These are phyloP conservation scores for Tachuris rubrigastra DNA, from an alignment of 2,113 vertebrate genomes.

Conservation along the genomic window DNA sequence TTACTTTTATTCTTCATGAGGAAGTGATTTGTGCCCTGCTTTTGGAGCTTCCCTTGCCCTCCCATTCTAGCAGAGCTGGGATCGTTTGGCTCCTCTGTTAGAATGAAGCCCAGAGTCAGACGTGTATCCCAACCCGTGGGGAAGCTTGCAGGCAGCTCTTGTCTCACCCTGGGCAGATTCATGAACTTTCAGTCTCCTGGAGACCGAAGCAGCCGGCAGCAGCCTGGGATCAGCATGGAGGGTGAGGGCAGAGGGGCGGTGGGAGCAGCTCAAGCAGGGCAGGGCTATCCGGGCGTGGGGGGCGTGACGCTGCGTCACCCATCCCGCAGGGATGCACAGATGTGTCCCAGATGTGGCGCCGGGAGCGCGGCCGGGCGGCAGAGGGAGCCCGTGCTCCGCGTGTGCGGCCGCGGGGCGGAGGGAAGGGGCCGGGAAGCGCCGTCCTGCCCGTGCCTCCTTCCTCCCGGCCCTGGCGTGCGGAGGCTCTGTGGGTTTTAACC, in stretches of 20 bases:
- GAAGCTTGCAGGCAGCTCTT: neutral
- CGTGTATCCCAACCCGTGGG: neutral
- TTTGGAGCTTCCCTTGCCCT: neutral
- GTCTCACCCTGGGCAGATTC: neutral
- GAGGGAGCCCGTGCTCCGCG: slow-evolving; percentile 5
- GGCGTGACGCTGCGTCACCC: accelerated
- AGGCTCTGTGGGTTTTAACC: neutral
- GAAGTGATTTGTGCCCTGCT: neutral
- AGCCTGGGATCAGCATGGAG: accelerated
- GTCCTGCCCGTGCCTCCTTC: neutral
- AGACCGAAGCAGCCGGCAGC: accelerated
- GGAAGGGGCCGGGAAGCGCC: neutral
- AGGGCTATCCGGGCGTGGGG: neutral
- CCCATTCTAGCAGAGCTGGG: neutral
- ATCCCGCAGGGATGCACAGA: neutral
- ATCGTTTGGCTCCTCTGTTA: neutral
- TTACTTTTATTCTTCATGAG: neutral
- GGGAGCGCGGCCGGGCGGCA: neutral
- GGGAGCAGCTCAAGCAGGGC: neutral
- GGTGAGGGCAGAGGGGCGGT: neutral
- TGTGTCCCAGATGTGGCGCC: neutral
- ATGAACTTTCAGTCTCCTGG: neutral
- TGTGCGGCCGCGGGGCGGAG: accelerated
- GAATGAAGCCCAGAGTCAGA: neutral
- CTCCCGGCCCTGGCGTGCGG: no score